These are phyloP conservation scores for Poecile atricapillus DNA, from an alignment of 2,113 vertebrate genomes.

Conservation along the genomic window DNA sequence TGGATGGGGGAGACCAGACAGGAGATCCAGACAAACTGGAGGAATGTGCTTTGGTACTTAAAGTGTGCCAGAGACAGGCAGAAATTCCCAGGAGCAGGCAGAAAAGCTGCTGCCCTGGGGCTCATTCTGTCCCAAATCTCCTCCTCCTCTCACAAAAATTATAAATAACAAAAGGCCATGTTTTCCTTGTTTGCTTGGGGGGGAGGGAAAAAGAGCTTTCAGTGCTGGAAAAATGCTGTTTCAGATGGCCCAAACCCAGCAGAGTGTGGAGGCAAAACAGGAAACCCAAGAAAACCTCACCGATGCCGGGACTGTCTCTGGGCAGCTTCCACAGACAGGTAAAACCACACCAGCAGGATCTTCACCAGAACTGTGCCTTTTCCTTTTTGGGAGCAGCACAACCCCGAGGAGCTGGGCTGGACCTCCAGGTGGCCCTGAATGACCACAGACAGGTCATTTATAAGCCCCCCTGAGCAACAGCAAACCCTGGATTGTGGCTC, in stretches of 20 bases:
- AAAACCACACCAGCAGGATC: not conserved
- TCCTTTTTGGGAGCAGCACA: not conserved
- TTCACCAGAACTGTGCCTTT: not conserved
- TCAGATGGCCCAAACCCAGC: not conserved
- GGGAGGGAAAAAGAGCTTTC: fast-evolving
- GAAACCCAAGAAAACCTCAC: not conserved
- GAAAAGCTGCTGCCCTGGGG: fast-evolving
- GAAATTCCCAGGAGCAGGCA: not conserved
- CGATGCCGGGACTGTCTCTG: fast-evolving
- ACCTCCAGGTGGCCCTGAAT: not conserved
- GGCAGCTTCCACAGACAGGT: not conserved
- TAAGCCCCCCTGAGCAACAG: not conserved
- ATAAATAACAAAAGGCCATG: not conserved
- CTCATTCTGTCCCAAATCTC: not conserved
- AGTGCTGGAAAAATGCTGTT: not conserved
- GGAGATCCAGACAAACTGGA: not conserved
- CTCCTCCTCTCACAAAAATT: not conserved
- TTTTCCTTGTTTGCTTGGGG: not conserved
- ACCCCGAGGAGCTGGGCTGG: not conserved
- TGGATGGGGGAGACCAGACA: not conserved
- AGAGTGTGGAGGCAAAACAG: not conserved
- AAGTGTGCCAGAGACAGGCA: not conserved
- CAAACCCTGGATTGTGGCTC: fast-evolving
- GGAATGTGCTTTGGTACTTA: not conserved
- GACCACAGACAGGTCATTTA: not conserved